A percentile compares a stretch with the other conserved stretches of the same genome.
Conservation (phyloP, 2,888 invertebrate genomes). For the Scaptomyza cyrtandrae region DNA sequence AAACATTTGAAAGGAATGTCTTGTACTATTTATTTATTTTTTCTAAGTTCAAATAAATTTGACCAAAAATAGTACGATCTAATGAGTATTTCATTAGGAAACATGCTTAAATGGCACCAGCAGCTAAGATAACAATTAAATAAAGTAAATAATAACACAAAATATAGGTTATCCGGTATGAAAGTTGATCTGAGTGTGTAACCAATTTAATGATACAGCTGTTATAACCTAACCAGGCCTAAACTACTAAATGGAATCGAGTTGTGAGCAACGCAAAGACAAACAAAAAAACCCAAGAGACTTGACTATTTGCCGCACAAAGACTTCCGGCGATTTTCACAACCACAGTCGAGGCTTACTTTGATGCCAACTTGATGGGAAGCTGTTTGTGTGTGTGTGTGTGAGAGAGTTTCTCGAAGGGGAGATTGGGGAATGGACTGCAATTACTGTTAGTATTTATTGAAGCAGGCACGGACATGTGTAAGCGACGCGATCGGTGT, state of each 20-base stretch:
- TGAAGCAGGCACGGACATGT: conserved; percentile 68
- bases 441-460: conserved; percentile 73
- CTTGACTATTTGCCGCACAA: conserved; percentile 56
- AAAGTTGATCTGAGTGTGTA: conserved; percentile 45
- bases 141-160: conserved; percentile 34
- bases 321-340: conserved; percentile 70
- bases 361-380: conserved; percentile 43
- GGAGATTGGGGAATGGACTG: conserved; percentile 7
- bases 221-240: conserved; percentile 28
- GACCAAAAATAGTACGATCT: background rate
- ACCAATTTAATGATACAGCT: conserved; percentile 43
- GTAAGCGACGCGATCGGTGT: conserved; percentile 74
- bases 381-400: conserved; percentile 29
- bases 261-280: conserved; percentile 17
- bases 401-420: background rate
- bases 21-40: too few relatives aligned
- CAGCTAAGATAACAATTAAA: conserved; percentile 41
- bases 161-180: conserved; percentile 48
- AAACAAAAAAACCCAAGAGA: conserved; percentile 37
- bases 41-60: too few relatives aligned
- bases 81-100: conserved; percentile 5
- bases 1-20: too few relatives aligned
- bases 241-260: conserved; percentile 29
- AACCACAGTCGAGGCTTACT: conserved; percentile 10
- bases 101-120: conserved; percentile 6